These are phyloP conservation scores for Metopia argyrocephala DNA, from an alignment of 2,888 invertebrate genomes.

Conservation along the genomic window DNA sequence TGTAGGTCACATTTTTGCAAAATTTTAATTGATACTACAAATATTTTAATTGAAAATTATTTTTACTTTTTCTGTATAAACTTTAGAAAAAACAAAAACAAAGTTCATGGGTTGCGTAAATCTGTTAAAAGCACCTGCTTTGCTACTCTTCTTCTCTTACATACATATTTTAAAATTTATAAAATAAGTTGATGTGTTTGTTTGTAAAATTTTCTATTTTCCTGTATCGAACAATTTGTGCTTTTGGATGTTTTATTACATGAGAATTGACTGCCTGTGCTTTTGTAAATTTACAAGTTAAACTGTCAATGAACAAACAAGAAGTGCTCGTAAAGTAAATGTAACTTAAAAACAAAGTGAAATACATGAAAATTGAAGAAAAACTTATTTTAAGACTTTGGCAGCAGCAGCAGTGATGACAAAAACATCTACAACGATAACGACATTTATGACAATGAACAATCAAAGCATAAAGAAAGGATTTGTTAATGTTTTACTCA, in stretches of 20 bases:
- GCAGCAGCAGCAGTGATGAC: neutral
- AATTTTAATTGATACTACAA: too few species aligned
- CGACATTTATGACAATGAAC: neutral
- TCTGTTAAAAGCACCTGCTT: neutral
- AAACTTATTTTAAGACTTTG: too few species aligned
- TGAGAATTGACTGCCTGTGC: neutral
- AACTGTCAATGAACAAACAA: neutral
- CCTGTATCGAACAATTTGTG: neutral
- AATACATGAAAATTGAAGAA: neutral
- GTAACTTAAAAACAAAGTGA: neutral
- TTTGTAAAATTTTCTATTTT: neutral
- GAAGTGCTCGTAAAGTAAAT: neutral
- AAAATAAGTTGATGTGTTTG: neutral
- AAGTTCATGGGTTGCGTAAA: too few species aligned
- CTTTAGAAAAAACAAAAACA: too few species aligned
- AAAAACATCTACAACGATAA: neutral
- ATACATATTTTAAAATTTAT: too few species aligned
- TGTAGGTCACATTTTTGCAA: too few species aligned
- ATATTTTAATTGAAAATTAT: too few species aligned
- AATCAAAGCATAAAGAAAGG: neutral
- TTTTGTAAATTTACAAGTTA: neutral
- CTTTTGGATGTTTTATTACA: neutral
- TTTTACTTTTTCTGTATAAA: too few species aligned
- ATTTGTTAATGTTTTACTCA: neutral
- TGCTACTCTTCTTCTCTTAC: neutral